A percentile compares a stretch with the other conserved stretches of the same genome.
These are phyloP conservation scores for Triplophysa siluroides DNA, from an alignment of 2,113 vertebrate species.

Conservation along the genomic window DNA sequence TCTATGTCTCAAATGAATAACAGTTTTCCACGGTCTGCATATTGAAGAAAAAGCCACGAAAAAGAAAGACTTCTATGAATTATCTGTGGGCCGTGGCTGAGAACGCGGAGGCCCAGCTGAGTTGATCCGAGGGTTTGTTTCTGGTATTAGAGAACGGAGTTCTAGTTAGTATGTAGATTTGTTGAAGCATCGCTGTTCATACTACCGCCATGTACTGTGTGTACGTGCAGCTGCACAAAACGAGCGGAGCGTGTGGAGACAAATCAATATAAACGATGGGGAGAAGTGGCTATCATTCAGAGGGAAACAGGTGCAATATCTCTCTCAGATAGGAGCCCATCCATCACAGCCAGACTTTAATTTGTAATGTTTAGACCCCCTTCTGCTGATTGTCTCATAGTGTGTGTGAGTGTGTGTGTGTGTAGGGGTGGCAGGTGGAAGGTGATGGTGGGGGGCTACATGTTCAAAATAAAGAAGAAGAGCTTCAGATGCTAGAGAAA, in stretches of 20 bases:
- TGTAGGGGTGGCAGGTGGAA: slow-evolving; percentile 13
- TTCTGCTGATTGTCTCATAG: slow-evolving; percentile 67
- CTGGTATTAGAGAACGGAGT: neutral
- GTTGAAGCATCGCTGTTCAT: neutral
- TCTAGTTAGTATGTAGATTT: slow-evolving; percentile 24
- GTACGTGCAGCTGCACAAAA: slow-evolving; percentile 25
- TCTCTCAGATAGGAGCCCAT: slow-evolving; percentile 68
- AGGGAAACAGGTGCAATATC: slow-evolving; percentile 70
- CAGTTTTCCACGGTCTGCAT: neutral
- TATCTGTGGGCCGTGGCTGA: neutral
- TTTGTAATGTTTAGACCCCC: slow-evolving; percentile 72
- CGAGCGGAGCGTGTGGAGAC: slow-evolving; percentile 55
- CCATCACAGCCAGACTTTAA: slow-evolving; percentile 74
- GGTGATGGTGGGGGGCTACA: slow-evolving; percentile 13
- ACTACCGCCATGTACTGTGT: slow-evolving; percentile 3
- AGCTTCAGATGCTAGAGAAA: neutral
- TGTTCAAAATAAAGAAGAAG: slow-evolving; percentile 18
- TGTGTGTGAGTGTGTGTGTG: neutral
- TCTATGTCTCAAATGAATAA: neutral
- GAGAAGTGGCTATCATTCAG: slow-evolving; percentile 69
- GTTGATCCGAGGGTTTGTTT: neutral
- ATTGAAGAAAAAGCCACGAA: neutral
- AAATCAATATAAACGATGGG: slow-evolving; percentile 74
- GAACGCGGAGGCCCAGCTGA: neutral
- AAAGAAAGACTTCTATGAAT: neutral